Base-by-base conservation (phyloP, 2,888 invertebrate species). In the Falcaria lacertinaria region DNA sequence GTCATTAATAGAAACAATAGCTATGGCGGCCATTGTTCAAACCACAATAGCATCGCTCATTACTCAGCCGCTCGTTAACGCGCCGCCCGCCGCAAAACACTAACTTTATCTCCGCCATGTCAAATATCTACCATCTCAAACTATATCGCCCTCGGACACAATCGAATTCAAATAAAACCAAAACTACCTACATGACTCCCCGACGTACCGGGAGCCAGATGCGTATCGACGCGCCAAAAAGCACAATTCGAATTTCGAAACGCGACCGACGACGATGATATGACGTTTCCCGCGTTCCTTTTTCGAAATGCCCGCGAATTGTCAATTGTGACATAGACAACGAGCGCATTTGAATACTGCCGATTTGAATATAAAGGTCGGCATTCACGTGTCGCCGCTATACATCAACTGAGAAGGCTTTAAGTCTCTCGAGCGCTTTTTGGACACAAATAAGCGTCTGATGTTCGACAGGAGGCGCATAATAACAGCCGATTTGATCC, bases 321-420 rank as follows among this genome's bases (percentile, higher is more conserved):
- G 87, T 88, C 87, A 87, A 82, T 80, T 65, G 64, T 60, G 68
- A 76, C 79, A 84, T 86, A 87, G 88, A 85, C 83, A 80, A 81
- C 78, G 80, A 74, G 67, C 74, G 54, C 72, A 84, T 85, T 88
- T 88, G 82, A 88, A 89, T 89, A 76, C 77, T 59, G 61, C 59
- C 71, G 74, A 88, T 89, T 88, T 89, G 85, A 89, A 89, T 89
- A 89, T 89, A 89, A 89, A 87, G 84, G 81, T 84, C 80, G 82
- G 78, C 74, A 75, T 76, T 81, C 79, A 76, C 80, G 80, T 78
- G 84, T 80, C 81, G 77, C 67, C 73, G 75, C 84, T 79, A 82
- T 87, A 77, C 83, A 88, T 89, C 88, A 88, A 82, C 66, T 59
- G 69, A 56, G 77, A 74, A 69, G 77, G 82, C 78, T 84, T 86